Evolutionary conservation across 2,113 vertebrate genomes (phyloP).

Genomic region (Xenopus tropicalis): DNA sequence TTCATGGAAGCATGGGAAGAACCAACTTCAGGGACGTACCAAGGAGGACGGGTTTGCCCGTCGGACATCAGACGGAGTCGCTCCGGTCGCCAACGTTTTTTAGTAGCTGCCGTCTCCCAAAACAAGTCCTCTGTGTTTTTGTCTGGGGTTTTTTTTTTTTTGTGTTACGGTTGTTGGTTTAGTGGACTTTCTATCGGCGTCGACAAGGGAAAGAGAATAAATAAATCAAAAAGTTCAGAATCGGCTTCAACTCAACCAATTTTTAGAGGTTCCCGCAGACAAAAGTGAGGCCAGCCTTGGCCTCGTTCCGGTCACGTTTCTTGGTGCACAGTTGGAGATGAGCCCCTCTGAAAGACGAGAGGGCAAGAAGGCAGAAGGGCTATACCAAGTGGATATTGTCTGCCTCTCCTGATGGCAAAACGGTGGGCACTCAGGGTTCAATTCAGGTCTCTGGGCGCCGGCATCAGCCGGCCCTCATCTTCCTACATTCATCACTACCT

Average conservation of each 20-base stretch:
- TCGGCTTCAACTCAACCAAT: not conserved
- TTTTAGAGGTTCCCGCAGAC: conserved; percentile 3
- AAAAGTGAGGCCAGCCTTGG: not conserved
- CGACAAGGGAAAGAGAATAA: not conserved
- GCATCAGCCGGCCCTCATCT: conserved; percentile 40
- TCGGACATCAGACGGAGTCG: no score
- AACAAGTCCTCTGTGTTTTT: not conserved
- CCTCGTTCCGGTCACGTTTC: not conserved
- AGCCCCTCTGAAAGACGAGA: not conserved
- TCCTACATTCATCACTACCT: conserved; percentile 45
- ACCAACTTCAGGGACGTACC: no score
- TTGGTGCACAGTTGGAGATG: not conserved
- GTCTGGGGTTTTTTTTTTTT: not conserved
- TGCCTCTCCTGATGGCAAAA: not conserved
- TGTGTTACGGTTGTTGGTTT: not conserved
- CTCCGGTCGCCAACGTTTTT: no score
- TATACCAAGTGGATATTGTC: not conserved
- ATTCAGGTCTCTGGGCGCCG: conserved; percentile 19
- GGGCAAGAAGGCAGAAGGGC: conserved; percentile 7
- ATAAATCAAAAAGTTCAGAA: not conserved
- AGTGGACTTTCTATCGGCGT: not conserved
- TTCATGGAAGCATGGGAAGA: no score
- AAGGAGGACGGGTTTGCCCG: no score
- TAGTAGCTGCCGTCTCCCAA: not conserved
- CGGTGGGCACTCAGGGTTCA: conserved; percentile 29